phyloP scores from a whole-genome alignment of 1,140 invertebrate genomes.

The Mizuhopecten yessoensis region DNA sequence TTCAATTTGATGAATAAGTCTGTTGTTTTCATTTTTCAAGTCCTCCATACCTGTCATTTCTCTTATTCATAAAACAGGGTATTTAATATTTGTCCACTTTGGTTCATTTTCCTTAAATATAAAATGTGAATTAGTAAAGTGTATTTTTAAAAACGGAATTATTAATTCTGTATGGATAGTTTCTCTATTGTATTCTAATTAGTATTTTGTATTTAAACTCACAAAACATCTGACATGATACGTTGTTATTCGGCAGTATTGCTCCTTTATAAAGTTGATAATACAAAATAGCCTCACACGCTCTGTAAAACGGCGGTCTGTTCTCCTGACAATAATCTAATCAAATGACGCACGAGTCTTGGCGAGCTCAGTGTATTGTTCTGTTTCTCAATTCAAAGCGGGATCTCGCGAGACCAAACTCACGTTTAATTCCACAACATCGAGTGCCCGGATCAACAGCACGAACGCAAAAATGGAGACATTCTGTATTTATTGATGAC shows the following conservation, averaged over 20 bases:
- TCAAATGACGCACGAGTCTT: background rate
- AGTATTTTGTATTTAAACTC: no score
- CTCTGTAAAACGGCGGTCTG: background rate
- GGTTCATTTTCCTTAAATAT: no score
- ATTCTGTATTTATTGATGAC: background rate
- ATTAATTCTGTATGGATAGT: no score
- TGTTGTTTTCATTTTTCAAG: no score
- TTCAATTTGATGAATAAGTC: no score
- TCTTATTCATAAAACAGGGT: no score
- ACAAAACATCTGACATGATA: background rate
- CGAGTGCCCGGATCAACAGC: background rate
- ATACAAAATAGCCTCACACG: no score
- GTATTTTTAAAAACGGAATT: no score
- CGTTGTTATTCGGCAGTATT: background rate
- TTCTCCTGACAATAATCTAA: background rate
- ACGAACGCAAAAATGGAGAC: background rate
- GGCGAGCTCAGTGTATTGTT: background rate
- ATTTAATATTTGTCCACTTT: no score
- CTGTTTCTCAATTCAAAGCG: background rate
- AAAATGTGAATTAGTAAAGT: no score
- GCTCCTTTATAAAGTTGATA: background rate
- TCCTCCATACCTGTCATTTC: no score
- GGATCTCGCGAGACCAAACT: background rate
- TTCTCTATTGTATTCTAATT: no score
- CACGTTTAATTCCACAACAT: conserved; percentile 1